Conservation (phyloP, 2,888 invertebrate genomes). For the Scaptomyza parva region DNA sequence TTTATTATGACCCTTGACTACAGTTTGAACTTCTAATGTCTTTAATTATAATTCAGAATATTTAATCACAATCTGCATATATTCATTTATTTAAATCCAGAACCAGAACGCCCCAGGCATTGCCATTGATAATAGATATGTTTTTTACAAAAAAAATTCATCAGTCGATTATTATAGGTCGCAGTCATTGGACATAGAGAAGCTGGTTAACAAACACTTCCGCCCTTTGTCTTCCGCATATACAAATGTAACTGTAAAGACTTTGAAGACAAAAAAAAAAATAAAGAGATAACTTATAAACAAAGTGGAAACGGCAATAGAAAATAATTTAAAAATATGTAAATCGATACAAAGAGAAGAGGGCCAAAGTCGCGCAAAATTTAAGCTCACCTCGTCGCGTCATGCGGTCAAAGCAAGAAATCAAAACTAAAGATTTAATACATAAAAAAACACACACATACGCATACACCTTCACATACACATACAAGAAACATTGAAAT, state of each 20-base stretch:
- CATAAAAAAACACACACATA: not conserved
- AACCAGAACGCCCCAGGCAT: not conserved
- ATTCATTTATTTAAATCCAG: constrained; percentile 3
- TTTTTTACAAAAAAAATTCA: constrained; percentile 2
- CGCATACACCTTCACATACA: too few relatives aligned
- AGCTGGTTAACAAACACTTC: constrained; percentile 41
- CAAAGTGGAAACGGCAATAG: constrained; percentile 15
- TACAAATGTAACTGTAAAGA: constrained; percentile 69
- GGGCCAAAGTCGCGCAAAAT: constrained; percentile 74
- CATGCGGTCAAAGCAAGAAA: constrained; percentile 28
- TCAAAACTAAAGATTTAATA: constrained; percentile 9
- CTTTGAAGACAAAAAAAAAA: not conserved
- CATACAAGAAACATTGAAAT: constrained; percentile 27
- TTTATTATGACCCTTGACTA: constrained; percentile 16
- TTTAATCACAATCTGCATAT: constrained; percentile 5
- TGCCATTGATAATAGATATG: constrained; percentile 24
- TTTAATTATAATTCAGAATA: constrained; percentile 28
- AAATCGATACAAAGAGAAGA: constrained; percentile 69
- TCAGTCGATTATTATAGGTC: constrained; percentile 28
- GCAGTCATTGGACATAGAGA: constrained; percentile 24
- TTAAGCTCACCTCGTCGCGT: constrained; percentile 51
- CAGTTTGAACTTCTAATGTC: constrained; percentile 20
- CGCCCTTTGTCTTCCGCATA: constrained; percentile 62
- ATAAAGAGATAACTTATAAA: constrained; percentile 7
- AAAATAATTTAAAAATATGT: constrained; percentile 70